Evolutionary conservation across 2,797 vertebrate genomes (phyloP), one percentile per base, ranked within the genome.

Genomic region (Mionectes olivaceus): DNA sequence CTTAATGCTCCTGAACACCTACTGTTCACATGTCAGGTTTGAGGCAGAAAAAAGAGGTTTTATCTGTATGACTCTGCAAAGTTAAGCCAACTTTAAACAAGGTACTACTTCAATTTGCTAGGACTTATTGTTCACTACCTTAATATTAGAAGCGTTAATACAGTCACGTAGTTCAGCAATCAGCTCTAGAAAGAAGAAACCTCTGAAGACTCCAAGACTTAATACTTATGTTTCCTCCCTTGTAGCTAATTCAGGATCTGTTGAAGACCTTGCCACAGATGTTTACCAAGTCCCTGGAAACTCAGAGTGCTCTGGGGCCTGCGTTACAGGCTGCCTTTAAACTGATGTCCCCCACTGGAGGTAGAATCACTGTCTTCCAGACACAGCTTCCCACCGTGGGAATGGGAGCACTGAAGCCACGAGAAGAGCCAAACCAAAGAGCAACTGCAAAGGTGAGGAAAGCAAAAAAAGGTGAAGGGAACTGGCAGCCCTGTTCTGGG

Each of bases 271-370:
- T 99, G 95, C 99, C 99, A 6, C 98, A 97, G 96, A 98, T 99
- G 98, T 99, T 99, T 96, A 97, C 98, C 69, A 99, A 99, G 96
- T 99, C 99, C 22, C 98, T 99, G 98, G 99, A 99, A 98, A 99
- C 99, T 27, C 99, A 99, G 91, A 99, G 99, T 71, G 99, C 99
- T 65, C 97, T 99, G 95, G 99, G 99, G 64, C 99, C 99, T 78
- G 99, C 99, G 2, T 97, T 99, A 92, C 99, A 99, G 96, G 98
- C 99, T 63, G 99, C 99, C 85, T 99, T 99, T 95, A 99, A 99
- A 96, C 97, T 99, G 95, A 98, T 99, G 97, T 99, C 99, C 19
- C 98, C 99, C 90, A 99, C 99, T 21, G 99, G 99, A 76, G 99
- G 99, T 32, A 98, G 99, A 82, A 98, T 99, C 97, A 98, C 99